phyloP scores from a whole-genome alignment of 2,113 vertebrate genomes.

The Clarias gariepinus region DNA sequence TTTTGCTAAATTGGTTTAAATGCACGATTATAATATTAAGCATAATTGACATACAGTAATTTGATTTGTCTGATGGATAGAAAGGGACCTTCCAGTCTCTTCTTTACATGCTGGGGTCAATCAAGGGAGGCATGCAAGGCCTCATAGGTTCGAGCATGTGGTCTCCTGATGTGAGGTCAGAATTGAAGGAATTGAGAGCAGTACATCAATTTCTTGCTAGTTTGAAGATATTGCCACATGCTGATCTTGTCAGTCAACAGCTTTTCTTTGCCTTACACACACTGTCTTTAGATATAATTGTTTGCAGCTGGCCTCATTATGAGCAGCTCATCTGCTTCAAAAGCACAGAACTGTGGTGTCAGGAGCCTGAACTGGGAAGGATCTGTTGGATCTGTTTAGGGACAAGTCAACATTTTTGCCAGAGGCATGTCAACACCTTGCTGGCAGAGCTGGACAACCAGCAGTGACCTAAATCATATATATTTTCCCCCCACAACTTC shows the following conservation, averaged over 20 bases:
- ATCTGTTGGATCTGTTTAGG: not conserved
- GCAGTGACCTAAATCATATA: not conserved
- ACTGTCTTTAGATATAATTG: not conserved
- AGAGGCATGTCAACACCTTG: not conserved
- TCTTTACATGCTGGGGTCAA: not conserved
- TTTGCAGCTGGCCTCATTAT: not conserved
- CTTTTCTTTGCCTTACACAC: not conserved
- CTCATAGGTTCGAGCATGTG: not conserved
- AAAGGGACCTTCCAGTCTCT: not conserved
- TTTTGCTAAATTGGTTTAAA: not conserved
- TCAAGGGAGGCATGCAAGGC: not conserved
- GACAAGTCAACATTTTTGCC: not conserved
- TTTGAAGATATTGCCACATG: not conserved
- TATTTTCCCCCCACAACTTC: not conserved
- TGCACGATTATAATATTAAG: not conserved
- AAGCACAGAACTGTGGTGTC: not conserved
- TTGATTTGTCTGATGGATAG: not conserved
- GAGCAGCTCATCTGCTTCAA: not conserved
- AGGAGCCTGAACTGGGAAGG: not conserved
- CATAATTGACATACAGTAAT: not conserved
- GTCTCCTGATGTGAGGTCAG: not conserved
- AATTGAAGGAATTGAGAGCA: not conserved
- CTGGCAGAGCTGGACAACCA: not conserved
- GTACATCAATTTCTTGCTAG: not conserved
- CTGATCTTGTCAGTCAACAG: not conserved